These are phyloP conservation scores for Sphaeramia orbicularis DNA, from an alignment of 2,797 vertebrate species.

Conservation along the genomic window DNA sequence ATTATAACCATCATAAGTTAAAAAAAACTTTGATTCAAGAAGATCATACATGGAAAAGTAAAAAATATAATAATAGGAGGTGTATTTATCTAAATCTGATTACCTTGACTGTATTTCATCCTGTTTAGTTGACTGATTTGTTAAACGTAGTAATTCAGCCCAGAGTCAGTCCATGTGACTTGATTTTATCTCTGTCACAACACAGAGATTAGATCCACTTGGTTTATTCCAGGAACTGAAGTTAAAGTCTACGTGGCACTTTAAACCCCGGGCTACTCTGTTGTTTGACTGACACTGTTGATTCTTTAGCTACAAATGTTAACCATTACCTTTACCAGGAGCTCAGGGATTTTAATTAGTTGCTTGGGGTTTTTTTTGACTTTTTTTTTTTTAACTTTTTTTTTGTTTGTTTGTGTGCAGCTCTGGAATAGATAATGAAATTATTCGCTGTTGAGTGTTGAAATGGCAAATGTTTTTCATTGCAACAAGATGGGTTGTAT, in stretches of 20 bases:
- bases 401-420: too few relatives aligned
- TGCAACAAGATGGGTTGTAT: too few relatives aligned
- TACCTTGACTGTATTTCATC: background rate
- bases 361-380: too few relatives aligned
- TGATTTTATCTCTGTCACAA: conserved; percentile 11
- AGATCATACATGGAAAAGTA: background rate
- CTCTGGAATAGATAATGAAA: too few relatives aligned
- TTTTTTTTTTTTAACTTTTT: too few relatives aligned
- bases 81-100: background rate
- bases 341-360: too few relatives aligned
- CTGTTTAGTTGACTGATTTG: background rate
- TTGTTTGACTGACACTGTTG: background rate
- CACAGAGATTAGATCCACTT: conserved; percentile 23
- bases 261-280: background rate
- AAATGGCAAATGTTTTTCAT: too few relatives aligned
- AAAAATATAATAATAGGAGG: too few relatives aligned
- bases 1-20: too few relatives aligned
- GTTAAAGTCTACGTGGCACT: conserved; percentile 5
- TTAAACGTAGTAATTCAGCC: background rate
- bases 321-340: too few relatives aligned
- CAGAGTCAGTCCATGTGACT: background rate
- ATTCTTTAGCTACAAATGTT: too few relatives aligned
- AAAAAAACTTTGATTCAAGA: background rate
- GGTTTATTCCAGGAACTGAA: conserved; percentile 8
- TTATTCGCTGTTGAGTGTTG: too few relatives aligned